phyloP scores from a whole-genome alignment of 1,140 invertebrate genomes.

The Orchestia grillus region DNA sequence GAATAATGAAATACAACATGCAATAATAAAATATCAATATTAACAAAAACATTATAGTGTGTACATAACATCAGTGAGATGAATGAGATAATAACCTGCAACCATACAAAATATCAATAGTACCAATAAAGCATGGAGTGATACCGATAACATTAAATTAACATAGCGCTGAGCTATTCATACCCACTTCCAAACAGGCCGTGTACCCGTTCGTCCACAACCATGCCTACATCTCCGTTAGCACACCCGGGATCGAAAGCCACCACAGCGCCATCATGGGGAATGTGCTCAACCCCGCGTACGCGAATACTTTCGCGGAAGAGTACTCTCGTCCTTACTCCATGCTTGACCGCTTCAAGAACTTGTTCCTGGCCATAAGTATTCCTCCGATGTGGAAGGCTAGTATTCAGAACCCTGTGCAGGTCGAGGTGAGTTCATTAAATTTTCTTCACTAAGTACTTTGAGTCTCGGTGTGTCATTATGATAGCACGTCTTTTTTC shows the following conservation, averaged over 20 bases:
- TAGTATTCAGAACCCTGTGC: background rate
- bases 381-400: background rate
- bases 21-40: no score
- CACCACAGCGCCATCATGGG: conserved; percentile 23
- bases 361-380: background rate
- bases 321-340: conserved; percentile 47
- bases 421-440: background rate
- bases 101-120: no score
- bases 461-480: no score
- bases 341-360: conserved; percentile 23
- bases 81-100: no score
- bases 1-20: no score
- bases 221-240: background rate
- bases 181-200: no score
- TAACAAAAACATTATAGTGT: no score
- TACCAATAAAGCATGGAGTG: no score
- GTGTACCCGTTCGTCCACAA: conserved; percentile 26
- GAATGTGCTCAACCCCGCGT: conserved; percentile 45
- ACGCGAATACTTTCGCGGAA: background rate
- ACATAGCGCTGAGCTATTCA: no score
- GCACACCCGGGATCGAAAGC: background rate
- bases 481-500: no score
- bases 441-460: background rate
- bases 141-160: no score
- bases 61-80: no score